Conservation (phyloP, 2,113 vertebrate species). For the Murina feae region DNA sequence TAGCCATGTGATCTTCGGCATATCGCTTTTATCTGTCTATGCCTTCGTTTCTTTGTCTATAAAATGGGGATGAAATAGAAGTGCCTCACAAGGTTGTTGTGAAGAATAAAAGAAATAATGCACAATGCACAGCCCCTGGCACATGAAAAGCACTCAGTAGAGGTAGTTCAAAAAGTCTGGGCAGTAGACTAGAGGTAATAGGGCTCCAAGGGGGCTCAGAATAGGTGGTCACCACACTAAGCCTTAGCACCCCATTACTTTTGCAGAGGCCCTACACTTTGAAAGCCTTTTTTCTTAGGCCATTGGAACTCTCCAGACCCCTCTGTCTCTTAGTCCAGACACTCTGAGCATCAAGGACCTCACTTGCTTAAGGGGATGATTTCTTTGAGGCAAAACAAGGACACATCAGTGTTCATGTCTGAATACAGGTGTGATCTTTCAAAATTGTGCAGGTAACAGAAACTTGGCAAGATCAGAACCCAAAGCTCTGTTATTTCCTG, state of each 20-base stretch:
- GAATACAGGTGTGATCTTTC: neutral
- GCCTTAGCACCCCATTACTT: neutral
- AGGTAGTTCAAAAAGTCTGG: neutral
- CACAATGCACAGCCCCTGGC: neutral
- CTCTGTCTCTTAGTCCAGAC: neutral
- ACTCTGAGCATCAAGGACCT: neutral
- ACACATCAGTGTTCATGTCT: neutral
- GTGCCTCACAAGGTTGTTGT: neutral
- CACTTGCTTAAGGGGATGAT: neutral
- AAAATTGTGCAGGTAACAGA: neutral
- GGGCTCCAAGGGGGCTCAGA: neutral
- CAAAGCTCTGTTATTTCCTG: neutral
- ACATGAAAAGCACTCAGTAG: neutral
- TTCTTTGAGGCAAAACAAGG: neutral
- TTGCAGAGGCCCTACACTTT: neutral
- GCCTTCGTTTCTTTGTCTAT: neutral
- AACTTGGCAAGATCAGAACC: neutral
- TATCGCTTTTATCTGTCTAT: neutral
- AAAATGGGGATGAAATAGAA: neutral
- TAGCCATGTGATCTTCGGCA: neutral
- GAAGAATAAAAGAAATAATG: neutral
- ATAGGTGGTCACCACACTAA: neutral
- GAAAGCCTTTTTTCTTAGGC: neutral
- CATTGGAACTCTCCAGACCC: neutral
- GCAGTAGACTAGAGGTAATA: neutral